Percentiles rank a stretch among this genome's conserved stretches.
These are phyloP conservation scores for Delia radicum DNA, from an alignment of 1,140 invertebrate species.

Conservation along the genomic window DNA sequence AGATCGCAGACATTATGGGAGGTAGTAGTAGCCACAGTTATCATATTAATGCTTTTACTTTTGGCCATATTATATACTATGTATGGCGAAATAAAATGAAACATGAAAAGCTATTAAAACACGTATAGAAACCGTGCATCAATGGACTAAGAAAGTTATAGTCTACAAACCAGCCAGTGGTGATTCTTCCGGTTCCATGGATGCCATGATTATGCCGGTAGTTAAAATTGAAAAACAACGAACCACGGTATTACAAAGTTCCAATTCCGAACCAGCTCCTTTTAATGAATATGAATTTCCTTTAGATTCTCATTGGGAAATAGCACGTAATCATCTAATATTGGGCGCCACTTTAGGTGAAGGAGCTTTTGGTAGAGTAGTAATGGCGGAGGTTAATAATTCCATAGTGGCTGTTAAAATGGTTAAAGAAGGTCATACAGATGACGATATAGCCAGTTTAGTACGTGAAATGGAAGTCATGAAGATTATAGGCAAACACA, in stretches of 20 bases:
- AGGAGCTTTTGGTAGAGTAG: constrained; percentile 93
- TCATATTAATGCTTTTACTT: constrained; percentile 34
- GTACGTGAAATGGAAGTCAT: constrained; percentile 99
- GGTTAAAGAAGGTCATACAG: constrained; percentile 98
- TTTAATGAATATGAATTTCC: constrained; percentile 92
- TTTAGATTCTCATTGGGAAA: constrained; percentile 88
- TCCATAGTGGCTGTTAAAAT: constrained; percentile 98
- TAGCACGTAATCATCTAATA: constrained; percentile 72
- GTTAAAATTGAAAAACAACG: constrained; percentile 86
- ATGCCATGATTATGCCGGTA: constrained; percentile 74
- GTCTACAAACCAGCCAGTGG: constrained; percentile 74
- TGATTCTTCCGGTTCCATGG: constrained; percentile 57
- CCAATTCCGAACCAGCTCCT: constrained; percentile 61
- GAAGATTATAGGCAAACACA: constrained; percentile 96
- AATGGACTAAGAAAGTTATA: constrained; percentile 87
- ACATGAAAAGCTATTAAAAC: constrained; percentile 65
- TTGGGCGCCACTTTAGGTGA: constrained; percentile 86
- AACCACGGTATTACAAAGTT: constrained; percentile 63
- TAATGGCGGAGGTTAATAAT: constrained; percentile 80
- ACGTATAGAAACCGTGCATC: constrained; percentile 76
- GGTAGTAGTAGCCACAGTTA: constrained; percentile 28
- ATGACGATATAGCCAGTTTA: constrained; percentile 95
- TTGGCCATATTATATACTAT: constrained; percentile 55
- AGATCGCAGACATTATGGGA: constrained; percentile 29
- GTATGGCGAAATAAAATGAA: constrained; percentile 62